These are phyloP conservation scores for Triplophysa yarkandensis DNA, from an alignment of 2,797 vertebrate genomes.

Conservation along the genomic window DNA sequence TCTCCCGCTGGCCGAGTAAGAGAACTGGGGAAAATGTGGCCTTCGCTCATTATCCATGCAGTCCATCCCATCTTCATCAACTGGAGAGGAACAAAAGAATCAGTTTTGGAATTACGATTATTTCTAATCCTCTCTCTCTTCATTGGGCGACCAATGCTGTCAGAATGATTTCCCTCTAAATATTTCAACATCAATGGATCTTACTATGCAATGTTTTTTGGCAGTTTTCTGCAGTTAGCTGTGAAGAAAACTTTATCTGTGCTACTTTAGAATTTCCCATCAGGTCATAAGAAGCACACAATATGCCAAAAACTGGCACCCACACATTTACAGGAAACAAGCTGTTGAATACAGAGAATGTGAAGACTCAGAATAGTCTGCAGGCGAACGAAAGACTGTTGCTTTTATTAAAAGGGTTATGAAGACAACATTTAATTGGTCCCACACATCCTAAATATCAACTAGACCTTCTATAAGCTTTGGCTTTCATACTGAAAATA, in stretches of 20 bases:
- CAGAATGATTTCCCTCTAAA: not conserved
- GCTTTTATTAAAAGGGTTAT: conserved; percentile 28
- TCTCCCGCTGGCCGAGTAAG: conserved; percentile 96
- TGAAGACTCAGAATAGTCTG: conserved; percentile 23
- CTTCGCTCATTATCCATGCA: conserved; percentile 94
- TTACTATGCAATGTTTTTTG: not conserved
- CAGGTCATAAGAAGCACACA: conserved; percentile 27
- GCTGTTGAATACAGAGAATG: conserved; percentile 20
- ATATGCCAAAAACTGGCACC: conserved; percentile 41
- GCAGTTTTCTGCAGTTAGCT: conserved; percentile 7
- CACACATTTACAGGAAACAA: conserved; percentile 46
- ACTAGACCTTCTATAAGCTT: conserved; percentile 24
- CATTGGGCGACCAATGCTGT: not conserved
- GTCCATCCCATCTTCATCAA: conserved; percentile 97
- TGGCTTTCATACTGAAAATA: conserved; percentile 26
- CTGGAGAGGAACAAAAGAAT: conserved; percentile 66
- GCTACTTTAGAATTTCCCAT: conserved; percentile 15
- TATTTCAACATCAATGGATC: not conserved
- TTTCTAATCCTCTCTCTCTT: not conserved
- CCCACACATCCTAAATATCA: conserved; percentile 20
- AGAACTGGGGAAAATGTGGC: conserved; percentile 97
- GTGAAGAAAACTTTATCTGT: conserved; percentile 32
- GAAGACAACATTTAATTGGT: conserved; percentile 12
- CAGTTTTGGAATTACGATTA: not conserved
- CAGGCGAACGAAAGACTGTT: conserved; percentile 35